Evolutionary conservation across 2,888 invertebrate species (phyloP), one percentile per base, ranked within the genome.

Genomic region (Seira ritae): DNA sequence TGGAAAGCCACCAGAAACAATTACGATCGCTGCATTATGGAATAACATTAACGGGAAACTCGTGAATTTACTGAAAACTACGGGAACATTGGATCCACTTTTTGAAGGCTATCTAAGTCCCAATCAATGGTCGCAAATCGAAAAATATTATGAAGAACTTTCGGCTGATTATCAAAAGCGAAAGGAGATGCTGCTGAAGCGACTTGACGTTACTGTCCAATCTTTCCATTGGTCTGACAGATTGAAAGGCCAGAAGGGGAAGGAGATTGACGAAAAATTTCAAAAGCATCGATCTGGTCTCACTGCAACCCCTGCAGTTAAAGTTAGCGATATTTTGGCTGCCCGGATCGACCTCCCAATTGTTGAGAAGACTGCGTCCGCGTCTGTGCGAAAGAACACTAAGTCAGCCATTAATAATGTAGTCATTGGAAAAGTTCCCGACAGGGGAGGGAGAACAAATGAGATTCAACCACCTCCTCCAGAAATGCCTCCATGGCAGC

Each of bases 401-500:
- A 94, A 94, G 89, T 95, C 95, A 75, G 93, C 95, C 76, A 93
- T 98, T 37, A 97, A 97, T 89, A 95, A 95, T 92, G 95, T 98
- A 84, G 94, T 97, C 42, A 98, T 98, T 90, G 97, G 98, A 84
- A 92, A 92, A 91, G 95, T 95, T n/a, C 87, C 88, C n/a, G 99
- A 99, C 91, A 92, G 98, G 89, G 99, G 99, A 20, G 98, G 98
- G 0, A 92, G 98, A 72, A 95, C 98, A 0, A 94, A 94, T 89
- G 98, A 98, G 89, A 95, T 96, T 89, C 96, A 96, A 85, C 95
- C 97, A 0, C 98, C 98, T 0, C 97, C 98, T 0, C 98, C 98
- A 0, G 98, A 98, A 92, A 98, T 98, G 97, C 98, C 98, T 0
- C 95, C 97, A 0, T 98, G 98, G 96, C 94, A 95, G 90, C 96